Evolutionary conservation across 2,888 invertebrate genomes (phyloP).

Genomic region (Drosophila atroscutellata): DNA sequence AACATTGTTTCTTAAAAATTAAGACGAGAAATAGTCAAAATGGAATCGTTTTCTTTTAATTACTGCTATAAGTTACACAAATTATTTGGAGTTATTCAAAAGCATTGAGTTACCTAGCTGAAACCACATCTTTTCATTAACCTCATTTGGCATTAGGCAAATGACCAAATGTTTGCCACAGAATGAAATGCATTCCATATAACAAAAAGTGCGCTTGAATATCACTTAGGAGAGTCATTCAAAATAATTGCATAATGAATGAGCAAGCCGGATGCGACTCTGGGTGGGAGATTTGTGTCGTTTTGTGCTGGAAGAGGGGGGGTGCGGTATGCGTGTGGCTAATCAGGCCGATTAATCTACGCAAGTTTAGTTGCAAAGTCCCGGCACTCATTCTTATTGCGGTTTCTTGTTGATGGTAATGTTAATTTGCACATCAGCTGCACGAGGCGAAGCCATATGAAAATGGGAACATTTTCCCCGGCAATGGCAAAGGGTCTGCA

Average conservation of each 20-base stretch:
- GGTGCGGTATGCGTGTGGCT: conserved; percentile 57
- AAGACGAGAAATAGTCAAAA: background rate
- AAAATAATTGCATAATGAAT: conserved; percentile 82
- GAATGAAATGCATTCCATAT: conserved; percentile 32
- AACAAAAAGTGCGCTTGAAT: conserved; percentile 39
- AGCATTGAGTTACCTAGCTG: background rate
- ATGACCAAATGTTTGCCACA: background rate
- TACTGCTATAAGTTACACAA: background rate
- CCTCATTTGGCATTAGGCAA: conserved; percentile 16
- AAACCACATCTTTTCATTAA: background rate
- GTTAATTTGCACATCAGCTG: conserved; percentile 73
- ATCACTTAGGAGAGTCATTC: conserved; percentile 82
- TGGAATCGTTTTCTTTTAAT: background rate
- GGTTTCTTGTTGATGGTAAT: conserved; percentile 64
- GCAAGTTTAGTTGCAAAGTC: conserved; percentile 51
- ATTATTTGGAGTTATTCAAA: conserved; percentile 6
- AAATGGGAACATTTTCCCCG: conserved; percentile 35
- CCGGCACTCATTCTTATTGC: conserved; percentile 41
- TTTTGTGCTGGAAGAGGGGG: background rate
- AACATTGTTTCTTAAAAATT: background rate
- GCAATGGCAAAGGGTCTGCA: conserved; percentile 52
- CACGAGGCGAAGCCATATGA: conserved; percentile 35
- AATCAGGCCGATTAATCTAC: conserved; percentile 81
- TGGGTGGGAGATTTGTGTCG: conserved; percentile 5
- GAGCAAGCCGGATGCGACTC: conserved; percentile 44